phyloP scores from a whole-genome alignment of 2,888 invertebrate species.

The Periphyllus acericola region DNA sequence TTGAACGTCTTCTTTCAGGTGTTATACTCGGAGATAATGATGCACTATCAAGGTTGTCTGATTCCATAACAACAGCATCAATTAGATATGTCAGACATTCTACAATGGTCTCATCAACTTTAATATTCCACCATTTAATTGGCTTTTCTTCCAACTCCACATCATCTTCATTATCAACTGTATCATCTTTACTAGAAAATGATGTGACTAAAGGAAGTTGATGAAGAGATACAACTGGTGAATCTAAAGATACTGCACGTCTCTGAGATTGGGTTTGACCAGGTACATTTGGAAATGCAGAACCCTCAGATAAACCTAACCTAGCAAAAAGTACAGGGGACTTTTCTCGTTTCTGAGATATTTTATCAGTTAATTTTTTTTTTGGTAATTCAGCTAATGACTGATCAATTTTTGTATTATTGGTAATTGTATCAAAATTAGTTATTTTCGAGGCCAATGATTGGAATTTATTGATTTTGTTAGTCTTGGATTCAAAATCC shows the following conservation, averaged over 20 bases:
- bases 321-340: constrained; percentile 83
- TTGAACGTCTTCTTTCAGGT: constrained; percentile 65
- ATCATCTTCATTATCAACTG: constrained; percentile 79
- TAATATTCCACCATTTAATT: constrained; percentile 53
- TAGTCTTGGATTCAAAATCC: not conserved
- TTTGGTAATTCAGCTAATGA: constrained; percentile 16
- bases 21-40: constrained; percentile 65
- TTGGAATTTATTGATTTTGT: constrained; percentile 39
- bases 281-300: constrained; percentile 75
- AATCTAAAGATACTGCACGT: constrained; percentile 84
- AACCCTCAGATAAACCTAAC: constrained; percentile 85
- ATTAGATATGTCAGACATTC: constrained; percentile 57
- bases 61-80: constrained; percentile 40
- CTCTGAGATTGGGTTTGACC: constrained; percentile 82
- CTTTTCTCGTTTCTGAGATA: constrained; percentile 68
- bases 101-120: constrained; percentile 63
- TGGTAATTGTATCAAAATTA: not conserved
- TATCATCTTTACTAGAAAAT: constrained; percentile 89
- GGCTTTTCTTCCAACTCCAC: constrained; percentile 65
- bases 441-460: constrained; percentile 36
- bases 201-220: constrained; percentile 84
- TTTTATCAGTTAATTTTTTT: constrained; percentile 50
- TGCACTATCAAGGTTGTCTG: constrained; percentile 34
- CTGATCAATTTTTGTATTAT: constrained; percentile 28
- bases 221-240: constrained; percentile 83